Evolutionary conservation across 2,797 vertebrate species (phyloP), one percentile per base, ranked within the genome.

Genomic region (Halcyon smyrnensis): DNA sequence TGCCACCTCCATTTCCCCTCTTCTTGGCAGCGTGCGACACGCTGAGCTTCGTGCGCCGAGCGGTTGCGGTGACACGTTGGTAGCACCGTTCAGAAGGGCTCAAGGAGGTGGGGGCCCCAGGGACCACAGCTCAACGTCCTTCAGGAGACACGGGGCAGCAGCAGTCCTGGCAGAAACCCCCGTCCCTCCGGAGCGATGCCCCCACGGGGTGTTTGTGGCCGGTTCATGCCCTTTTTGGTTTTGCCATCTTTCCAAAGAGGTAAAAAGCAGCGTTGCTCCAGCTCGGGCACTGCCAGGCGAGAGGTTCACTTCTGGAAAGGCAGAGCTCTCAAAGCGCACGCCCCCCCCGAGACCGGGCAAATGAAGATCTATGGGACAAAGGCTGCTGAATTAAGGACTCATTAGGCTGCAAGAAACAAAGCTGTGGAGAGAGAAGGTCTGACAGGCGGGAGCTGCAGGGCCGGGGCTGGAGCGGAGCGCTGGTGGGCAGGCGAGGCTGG

Each of bases 291-390:
- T 1, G 1, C 32, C 71, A 37, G 65, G 32, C 4, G 20, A 56
- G 78, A 45, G 81, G n/a, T 80, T 74, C 74, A 67, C 28, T 84
- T 4, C 3, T 89, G 67, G 30, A 39, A 57, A 57, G 75, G 36
- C 79, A 3, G 8, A 85, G 87, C 50, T 19, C 77, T 20, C 11
- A 25, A 82, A 83, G 79, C 41, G 32, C 77, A 17, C 39, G 8
- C 51, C 85, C 87, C 84, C 46, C 21, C 27, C 7, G 0, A 10
- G 45, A 14, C 37, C 6, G 91, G 87, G 85, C 79, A 95, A 96
- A 97, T 97, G 60, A 96, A 96, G 93, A 97, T 94, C 59, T 94
- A 91, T 95, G 89, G 95, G 93, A 88, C 84, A 54, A 43, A 94
- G 87, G 59, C 54, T 79, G 78, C 2, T 6, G 93, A 93, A 95